Percentiles rank a stretch among this genome's conserved stretches.
Evolutionary conservation across 1,140 invertebrate species (phyloP).

Genomic region (Artemia franciscana): DNA sequence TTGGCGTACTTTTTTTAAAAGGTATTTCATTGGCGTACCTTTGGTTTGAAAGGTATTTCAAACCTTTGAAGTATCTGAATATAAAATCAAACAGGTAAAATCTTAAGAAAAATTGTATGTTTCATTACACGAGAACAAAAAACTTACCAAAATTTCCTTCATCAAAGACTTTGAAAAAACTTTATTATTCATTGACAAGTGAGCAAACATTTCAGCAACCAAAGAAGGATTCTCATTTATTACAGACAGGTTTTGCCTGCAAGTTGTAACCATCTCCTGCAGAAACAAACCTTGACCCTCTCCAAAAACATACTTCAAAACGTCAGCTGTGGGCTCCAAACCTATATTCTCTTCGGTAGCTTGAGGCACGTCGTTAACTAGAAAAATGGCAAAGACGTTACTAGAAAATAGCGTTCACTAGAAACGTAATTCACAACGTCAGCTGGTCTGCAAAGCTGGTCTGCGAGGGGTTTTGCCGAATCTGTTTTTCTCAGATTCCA

Average conservation of each 20-base stretch:
- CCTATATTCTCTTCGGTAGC: conserved; percentile 13
- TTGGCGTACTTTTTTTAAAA: too few species aligned
- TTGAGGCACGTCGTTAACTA: not conserved
- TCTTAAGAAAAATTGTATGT: too few species aligned
- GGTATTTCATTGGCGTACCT: too few species aligned
- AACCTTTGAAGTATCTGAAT: too few species aligned
- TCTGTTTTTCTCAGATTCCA: too few species aligned
- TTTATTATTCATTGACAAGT: conserved; percentile 15
- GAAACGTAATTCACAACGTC: too few species aligned
- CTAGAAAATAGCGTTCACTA: not conserved
- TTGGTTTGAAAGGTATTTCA: too few species aligned
- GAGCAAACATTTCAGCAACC: conserved; percentile 4
- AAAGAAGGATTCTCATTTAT: not conserved
- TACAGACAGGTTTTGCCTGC: not conserved
- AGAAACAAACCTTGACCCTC: conserved; percentile 17
- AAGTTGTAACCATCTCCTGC: conserved; percentile 16
- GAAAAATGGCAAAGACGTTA: not conserved
- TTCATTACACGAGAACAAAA: too few species aligned
- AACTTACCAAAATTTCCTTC: conserved; percentile 21
- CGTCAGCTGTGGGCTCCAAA: conserved; percentile 18
- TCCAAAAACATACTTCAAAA: conserved; percentile 19
- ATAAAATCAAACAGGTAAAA: too few species aligned
- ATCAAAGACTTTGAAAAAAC: conserved; percentile 20
- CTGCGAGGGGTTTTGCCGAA: too few species aligned
- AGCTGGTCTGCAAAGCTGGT: too few species aligned